phyloP scores from a whole-genome alignment of 1,140 invertebrate genomes.

The Ephestia elutella region DNA sequence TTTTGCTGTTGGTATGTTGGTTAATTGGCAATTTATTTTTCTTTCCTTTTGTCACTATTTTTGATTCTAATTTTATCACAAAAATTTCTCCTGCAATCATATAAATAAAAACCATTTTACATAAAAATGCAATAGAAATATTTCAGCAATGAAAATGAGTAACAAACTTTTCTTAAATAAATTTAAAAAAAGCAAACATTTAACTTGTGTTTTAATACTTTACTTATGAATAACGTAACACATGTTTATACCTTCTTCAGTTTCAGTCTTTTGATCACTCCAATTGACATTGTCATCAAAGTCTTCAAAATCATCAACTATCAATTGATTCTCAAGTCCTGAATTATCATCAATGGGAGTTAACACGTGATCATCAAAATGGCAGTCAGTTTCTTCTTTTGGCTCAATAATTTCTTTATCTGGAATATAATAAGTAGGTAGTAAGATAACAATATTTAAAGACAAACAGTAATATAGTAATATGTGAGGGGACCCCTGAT shows the following conservation, averaged over 20 bases:
- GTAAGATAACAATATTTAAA: neutral
- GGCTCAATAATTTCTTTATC: neutral
- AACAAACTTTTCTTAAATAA: too few species aligned
- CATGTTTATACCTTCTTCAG: neutral
- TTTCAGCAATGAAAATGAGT: too few species aligned
- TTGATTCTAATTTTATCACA: constrained; percentile 12
- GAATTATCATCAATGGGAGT: neutral
- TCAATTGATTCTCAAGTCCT: neutral
- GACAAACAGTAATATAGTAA: too few species aligned
- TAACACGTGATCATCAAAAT: neutral
- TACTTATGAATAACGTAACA: neutral
- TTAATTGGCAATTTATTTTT: neutral
- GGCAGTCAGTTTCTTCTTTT: neutral
- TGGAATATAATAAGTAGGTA: too few species aligned
- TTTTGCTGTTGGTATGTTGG: neutral
- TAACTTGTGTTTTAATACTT: too few species aligned
- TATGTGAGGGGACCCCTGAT: too few species aligned
- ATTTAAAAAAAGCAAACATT: too few species aligned
- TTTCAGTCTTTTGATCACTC: neutral
- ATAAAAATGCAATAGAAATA: too few species aligned
- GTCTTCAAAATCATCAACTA: neutral
- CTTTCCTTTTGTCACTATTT: neutral
- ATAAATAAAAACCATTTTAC: neutral
- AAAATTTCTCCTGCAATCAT: constrained; percentile 15
- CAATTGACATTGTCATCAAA: neutral